A percentile compares a stretch with the other conserved stretches of the same genome.
phyloP scores from a whole-genome alignment of 2,797 vertebrate species.

The Sebastes cheni region DNA sequence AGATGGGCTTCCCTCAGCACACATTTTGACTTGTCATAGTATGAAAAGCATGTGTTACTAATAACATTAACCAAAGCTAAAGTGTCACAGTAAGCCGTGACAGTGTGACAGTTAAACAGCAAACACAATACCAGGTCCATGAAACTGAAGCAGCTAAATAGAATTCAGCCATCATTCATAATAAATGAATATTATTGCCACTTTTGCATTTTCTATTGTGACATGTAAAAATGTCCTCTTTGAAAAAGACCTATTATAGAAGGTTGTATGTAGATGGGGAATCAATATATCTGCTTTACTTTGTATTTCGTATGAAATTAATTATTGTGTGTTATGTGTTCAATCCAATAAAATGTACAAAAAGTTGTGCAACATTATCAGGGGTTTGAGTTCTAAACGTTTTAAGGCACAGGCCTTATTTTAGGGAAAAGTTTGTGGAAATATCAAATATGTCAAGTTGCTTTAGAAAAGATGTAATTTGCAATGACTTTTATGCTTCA shows the following conservation, averaged over 20 bases:
- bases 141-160: not conserved
- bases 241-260: not conserved
- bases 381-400: no score
- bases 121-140: not conserved
- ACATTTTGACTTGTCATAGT: not conserved
- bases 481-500: constrained; percentile 1
- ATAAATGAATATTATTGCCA: not conserved
- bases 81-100: not conserved
- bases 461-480: not conserved
- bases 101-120: constrained; percentile 4
- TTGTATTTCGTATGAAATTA: not conserved
- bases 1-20: not conserved
- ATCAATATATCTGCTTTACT: not conserved
- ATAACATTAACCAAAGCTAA: not conserved
- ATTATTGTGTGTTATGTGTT: not conserved
- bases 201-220: not conserved
- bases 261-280: not conserved
- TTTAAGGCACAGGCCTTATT: no score
- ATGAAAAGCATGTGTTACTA: not conserved
- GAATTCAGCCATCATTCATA: not conserved
- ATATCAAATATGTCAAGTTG: not conserved
- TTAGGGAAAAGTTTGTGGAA: not conserved
- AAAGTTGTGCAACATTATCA: not conserved
- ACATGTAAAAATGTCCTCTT: not conserved
- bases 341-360: not conserved